These are phyloP conservation scores for Chorisops tibialis DNA, from an alignment of 2,888 invertebrate genomes.

Conservation along the genomic window DNA sequence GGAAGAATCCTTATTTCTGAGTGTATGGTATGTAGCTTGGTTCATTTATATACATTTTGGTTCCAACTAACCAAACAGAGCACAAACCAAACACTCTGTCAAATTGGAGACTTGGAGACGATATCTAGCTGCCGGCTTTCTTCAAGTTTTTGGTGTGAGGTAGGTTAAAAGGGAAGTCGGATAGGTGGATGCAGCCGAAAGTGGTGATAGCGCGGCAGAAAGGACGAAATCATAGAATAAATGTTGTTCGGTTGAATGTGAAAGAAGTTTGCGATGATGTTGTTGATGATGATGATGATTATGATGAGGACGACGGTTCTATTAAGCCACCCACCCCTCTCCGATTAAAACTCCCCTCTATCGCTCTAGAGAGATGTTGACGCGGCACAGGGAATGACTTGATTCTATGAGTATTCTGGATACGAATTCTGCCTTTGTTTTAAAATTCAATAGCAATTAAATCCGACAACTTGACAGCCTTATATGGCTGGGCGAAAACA, in stretches of 20 bases:
- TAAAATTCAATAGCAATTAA: slow-evolving; percentile 34
- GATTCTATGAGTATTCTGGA: no score
- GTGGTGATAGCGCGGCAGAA: neutral
- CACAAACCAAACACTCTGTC: slow-evolving; percentile 10
- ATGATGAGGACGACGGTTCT: neutral
- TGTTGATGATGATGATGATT: slow-evolving; percentile 1
- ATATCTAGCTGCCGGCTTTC: neutral
- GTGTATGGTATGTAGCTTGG: no score
- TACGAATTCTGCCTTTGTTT: slow-evolving; percentile 24
- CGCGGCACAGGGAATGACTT: no score
- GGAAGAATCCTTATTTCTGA: no score
- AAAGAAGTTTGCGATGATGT: neutral
- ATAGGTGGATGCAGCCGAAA: neutral
- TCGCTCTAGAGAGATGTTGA: no score
- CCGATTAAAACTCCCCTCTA: no score
- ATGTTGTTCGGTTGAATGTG: neutral
- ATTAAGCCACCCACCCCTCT: no score
- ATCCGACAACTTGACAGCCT: slow-evolving; percentile 28
- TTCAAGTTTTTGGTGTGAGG: neutral
- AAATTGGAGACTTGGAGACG: neutral
- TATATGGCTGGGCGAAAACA: slow-evolving; percentile 14
- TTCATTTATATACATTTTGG: no score
- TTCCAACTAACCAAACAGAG: slow-evolving; percentile 1
- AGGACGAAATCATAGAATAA: neutral
- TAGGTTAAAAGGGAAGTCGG: no score